Evolutionary conservation across 1,140 invertebrate genomes (phyloP).

Genomic region (Trialeurodes vaporariorum): DNA sequence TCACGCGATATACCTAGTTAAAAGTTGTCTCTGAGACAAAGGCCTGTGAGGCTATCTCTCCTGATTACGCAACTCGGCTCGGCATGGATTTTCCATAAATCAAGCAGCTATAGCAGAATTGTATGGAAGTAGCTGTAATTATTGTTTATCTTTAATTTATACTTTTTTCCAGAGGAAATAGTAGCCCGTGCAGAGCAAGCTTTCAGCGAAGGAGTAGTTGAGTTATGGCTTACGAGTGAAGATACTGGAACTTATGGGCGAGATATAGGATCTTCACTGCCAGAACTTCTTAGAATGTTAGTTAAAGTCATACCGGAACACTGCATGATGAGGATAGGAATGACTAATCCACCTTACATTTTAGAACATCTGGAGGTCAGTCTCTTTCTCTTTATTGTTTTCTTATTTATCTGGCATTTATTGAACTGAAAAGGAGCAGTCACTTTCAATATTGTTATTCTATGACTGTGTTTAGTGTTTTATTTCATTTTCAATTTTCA

Average conservation of each 20-base stretch:
- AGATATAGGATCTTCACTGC: conserved; percentile 82
- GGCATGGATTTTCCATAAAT: no score
- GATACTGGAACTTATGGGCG: conserved; percentile 94
- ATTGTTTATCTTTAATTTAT: conserved; percentile 8
- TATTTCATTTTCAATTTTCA: no score
- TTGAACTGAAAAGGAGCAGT: no score
- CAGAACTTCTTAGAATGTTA: conserved; percentile 74
- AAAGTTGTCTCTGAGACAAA: no score
- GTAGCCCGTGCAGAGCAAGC: conserved; percentile 67
- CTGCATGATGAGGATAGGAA: conserved; percentile 79
- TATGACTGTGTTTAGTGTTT: no score
- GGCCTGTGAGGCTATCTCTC: no score
- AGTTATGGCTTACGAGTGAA: conserved; percentile 98
- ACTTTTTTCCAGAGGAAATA: conserved; percentile 49
- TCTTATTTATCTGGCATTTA: no score
- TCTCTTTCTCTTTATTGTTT: not conserved
- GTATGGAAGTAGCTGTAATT: not conserved
- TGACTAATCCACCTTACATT: conserved; percentile 99
- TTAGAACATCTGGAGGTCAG: conserved; percentile 72
- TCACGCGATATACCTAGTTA: no score
- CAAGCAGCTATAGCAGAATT: not conserved
- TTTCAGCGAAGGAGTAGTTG: conserved; percentile 84
- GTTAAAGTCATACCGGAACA: conserved; percentile 82
- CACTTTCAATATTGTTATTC: no score
- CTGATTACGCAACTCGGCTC: no score